Base-by-base conservation (phyloP, 2,888 invertebrate genomes). In the Tipula helvola region DNA sequence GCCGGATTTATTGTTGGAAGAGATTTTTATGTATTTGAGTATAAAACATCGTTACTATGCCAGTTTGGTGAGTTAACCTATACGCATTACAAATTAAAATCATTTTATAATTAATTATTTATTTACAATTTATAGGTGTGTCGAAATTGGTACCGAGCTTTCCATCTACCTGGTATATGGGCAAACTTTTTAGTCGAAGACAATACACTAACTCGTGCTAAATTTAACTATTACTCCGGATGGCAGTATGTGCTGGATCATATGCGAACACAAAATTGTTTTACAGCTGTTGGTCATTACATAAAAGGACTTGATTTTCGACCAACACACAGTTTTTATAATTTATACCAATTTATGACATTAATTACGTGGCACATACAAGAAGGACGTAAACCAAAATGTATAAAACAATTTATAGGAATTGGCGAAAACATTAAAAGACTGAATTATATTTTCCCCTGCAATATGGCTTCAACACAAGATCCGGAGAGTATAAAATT, bases 331-430 rank as follows among this genome's bases (percentile, higher is more conserved):
- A 96, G 96, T 90, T 96, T 96, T 89, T 95, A 95, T 90, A 96
- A 96, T 90, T 93, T 97, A 83, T 96, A 95, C 90, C 96, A 96
- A 90, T 97, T 97, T 89, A 95, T 97, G 94, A 95, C 95, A 87
- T 94, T 96, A 92, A 90, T 96, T n/a, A 94, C 95, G 0, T 95
- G 95, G 93, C 96, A 94, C 89, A 93, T 94, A 0, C 95, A 95
- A 88, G 93, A 93, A 89, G 86, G 87, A 36, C 39, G 57, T 36
- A 88, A 88, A 52, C 28, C 85, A 84, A 89, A 90, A 87, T 89
- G 90, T 0, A 88, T 89, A 5, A 87, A 87, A 0, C 90, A 91
- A 13, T 87, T 91, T 2, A 84, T 86, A 5, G 94, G 93, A 5
- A 92, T 94, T 86, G 95, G 94, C 0, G 90, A 90, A 0, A 92